These are phyloP conservation scores for Phocides pigmalion DNA, from an alignment of 1,140 invertebrate species.

Conservation along the genomic window DNA sequence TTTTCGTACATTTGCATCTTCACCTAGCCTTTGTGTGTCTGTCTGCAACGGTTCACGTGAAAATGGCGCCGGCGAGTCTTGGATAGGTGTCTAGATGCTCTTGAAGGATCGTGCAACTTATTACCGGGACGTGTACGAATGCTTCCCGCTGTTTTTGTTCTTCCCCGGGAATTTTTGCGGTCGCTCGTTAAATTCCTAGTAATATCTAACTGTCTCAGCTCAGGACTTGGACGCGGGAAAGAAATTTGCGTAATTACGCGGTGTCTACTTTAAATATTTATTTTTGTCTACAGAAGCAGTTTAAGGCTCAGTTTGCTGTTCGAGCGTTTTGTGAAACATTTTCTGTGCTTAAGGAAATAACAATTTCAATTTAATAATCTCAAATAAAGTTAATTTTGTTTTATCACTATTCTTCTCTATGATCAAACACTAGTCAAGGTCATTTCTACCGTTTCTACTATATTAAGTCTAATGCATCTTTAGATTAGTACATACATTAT, in stretches of 20 bases:
- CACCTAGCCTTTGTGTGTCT: conserved; percentile 34
- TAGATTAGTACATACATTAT: too few species aligned
- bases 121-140: conserved; percentile 59
- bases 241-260: conserved; percentile 36
- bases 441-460: too few species aligned
- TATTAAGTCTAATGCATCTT: too few species aligned
- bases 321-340: conserved; percentile 8
- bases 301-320: conserved; percentile 7
- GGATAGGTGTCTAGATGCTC: conserved; percentile 48
- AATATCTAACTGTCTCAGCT: conserved; percentile 35
- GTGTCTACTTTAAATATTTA: conserved; percentile 33
- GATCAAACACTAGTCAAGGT: too few species aligned
- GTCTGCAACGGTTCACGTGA: conserved; percentile 21
- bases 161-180: conserved; percentile 49
- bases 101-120: conserved; percentile 60
- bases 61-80: conserved; percentile 46
- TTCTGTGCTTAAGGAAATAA: conserved; percentile 5
- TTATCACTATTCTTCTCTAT: too few species aligned
- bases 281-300: conserved; percentile 12
- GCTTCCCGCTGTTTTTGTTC: conserved; percentile 45
- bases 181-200: conserved; percentile 45
- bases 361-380: too few species aligned
- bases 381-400: too few species aligned
- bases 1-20: conserved; percentile 25
- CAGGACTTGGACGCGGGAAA: conserved; percentile 20